Conservation (phyloP, 2,888 invertebrate species). For the Crepidodera aurea region DNA sequence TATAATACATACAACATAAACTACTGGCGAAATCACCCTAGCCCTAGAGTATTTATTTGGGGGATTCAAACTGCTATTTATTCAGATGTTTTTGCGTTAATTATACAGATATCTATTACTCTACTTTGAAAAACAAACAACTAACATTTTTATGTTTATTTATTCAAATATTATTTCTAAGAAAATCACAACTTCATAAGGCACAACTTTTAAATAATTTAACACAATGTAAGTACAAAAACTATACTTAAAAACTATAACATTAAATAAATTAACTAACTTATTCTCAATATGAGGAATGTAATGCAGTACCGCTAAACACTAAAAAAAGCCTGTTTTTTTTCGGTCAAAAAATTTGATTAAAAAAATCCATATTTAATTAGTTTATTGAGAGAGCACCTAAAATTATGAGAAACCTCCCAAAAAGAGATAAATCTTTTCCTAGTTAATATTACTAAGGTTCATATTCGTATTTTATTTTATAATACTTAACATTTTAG, state of each 20-base stretch:
- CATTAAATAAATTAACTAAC: constrained; percentile 28
- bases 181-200: constrained; percentile 47
- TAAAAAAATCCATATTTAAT: not conserved
- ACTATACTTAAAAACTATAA: constrained; percentile 33
- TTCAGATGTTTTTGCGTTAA: no score
- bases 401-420: no score
- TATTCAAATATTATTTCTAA: constrained; percentile 14
- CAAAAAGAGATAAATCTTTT: no score
- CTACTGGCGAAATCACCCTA: no score
- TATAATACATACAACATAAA: no score
- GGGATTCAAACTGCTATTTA: no score
- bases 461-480: no score
- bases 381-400: no score
- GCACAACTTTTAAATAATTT: constrained; percentile 41
- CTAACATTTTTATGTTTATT: not conserved
- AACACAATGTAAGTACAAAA: constrained; percentile 42
- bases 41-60: no score
- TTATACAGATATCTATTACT: no score
- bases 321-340: constrained; percentile 2
- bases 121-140: not conserved
- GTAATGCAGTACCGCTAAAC: constrained; percentile 28
- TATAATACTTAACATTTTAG: no score
- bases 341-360: not conserved
- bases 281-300: constrained; percentile 35
- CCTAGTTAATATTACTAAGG: no score